Evolutionary conservation across 2,113 vertebrate genomes (phyloP).

Genomic region (Meleagris gallopavo): DNA sequence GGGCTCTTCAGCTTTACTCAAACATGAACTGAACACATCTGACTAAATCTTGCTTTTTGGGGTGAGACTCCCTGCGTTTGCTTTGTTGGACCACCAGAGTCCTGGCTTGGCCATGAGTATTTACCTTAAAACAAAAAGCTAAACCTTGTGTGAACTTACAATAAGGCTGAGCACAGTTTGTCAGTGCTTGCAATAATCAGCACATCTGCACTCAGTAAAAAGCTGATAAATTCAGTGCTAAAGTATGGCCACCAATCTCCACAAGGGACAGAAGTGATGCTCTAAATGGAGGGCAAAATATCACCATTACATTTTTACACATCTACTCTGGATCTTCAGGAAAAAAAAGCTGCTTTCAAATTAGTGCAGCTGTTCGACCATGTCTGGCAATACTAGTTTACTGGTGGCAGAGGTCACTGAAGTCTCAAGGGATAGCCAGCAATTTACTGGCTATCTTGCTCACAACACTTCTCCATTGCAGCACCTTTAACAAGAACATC

Average conservation of each 20-base stretch:
- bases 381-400: neutral
- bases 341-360: neutral
- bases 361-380: neutral
- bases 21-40: neutral
- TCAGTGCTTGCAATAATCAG: neutral
- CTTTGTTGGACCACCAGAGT: neutral
- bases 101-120: neutral
- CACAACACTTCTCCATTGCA: neutral
- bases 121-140: neutral
- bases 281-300: neutral
- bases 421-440: neutral
- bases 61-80: neutral
- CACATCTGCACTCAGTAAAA: neutral
- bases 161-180: neutral
- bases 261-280: neutral
- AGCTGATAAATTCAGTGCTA: neutral
- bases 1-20: neutral
- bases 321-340: neutral
- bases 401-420: constrained; percentile 26
- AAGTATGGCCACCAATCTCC: neutral
- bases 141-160: neutral
- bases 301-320: neutral
- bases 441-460: constrained; percentile 24
- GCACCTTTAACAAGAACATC: neutral
- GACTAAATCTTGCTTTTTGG: neutral